Evolutionary conservation across 2,113 vertebrate genomes (phyloP), one percentile per base, ranked within the genome.

Genomic region (Hiodon alosoides): DNA sequence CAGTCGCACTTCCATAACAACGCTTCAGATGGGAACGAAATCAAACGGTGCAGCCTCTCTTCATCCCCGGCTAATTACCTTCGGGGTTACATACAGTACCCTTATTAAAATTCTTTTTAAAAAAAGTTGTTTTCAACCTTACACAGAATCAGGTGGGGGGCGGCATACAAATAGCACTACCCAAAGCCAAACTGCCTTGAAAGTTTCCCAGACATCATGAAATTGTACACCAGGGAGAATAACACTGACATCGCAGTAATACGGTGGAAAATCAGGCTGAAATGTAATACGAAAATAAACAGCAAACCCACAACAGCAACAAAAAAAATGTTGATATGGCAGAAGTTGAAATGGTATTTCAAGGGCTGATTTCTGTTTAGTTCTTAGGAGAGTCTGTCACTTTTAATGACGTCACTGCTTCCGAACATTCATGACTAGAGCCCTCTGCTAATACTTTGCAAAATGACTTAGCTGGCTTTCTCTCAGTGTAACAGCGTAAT

Each of bases 51-150:
- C 83, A 78, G 77, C 85, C 80, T 68, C 77, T 79, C 76, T 85
- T 88, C 81, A 85, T 80, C 84, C 84, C 80, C 79, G 31, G 85
- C 83, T 86, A 88, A 87, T 88, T 87, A 87, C 85, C 85, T 89
- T 82, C 79, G 79, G 86, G 82, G 81, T 83, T 83, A 78, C 31
- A 31, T 31, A 31, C 82, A 69, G 80, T 83, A 85, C 86, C 83
- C 85, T 83, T 87, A 87, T 87, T 85, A 86, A 83, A 87, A 83
- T 71, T 74, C 46, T 66, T 78, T 77, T 78, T 80, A 77, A 73
- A 80, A 73, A 79, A 81, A 86, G 70, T 79, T 79, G 80, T 87
- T 87, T 87, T 82, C 69, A 78, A 60, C 62, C 75, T 65, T 59
- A 69, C 68, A 77, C 79, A 69, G 62, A 58, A 84, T 76, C 69